phyloP scores from a whole-genome alignment of 2,113 vertebrate genomes.

The Helogale parvula region DNA sequence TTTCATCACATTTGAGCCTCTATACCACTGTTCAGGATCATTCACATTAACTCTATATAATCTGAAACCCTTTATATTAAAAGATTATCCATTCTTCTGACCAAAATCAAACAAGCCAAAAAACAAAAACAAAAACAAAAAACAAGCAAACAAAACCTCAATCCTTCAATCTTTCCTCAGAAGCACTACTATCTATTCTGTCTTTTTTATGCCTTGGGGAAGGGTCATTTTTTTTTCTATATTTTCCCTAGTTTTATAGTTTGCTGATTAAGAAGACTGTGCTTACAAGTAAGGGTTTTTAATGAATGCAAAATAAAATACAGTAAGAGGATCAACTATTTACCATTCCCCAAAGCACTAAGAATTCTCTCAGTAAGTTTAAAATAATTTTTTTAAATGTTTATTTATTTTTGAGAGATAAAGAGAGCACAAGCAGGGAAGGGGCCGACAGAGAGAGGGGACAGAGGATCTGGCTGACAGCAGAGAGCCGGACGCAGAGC shows the following conservation, averaged over 20 bases:
- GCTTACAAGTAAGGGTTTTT: constrained; percentile 13
- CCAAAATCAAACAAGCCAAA: constrained; percentile 36
- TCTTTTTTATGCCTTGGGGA: not conserved
- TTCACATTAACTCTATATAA: not conserved
- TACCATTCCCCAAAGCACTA: not conserved
- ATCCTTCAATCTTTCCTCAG: constrained; percentile 21
- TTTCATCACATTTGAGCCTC: not conserved
- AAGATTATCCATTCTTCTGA: constrained; percentile 10
- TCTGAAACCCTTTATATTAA: constrained; percentile 18
- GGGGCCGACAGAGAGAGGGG: no score
- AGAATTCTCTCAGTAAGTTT: not conserved
- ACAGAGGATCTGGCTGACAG: no score
- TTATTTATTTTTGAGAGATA: no score
- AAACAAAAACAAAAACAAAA: no score
- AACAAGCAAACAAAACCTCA: not conserved
- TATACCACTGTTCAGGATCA: not conserved
- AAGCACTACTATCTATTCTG: not conserved
- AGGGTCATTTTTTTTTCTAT: not conserved
- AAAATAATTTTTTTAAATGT: no score
- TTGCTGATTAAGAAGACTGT: constrained; percentile 27
- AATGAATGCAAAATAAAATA: constrained; percentile 43
- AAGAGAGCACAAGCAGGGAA: no score
- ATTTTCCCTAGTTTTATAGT: constrained; percentile 46
- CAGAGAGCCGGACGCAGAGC: no score
- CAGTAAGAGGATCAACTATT: not conserved